Evolutionary conservation across 2,113 vertebrate genomes (phyloP).

Genomic region (Cryptotis parvus): DNA sequence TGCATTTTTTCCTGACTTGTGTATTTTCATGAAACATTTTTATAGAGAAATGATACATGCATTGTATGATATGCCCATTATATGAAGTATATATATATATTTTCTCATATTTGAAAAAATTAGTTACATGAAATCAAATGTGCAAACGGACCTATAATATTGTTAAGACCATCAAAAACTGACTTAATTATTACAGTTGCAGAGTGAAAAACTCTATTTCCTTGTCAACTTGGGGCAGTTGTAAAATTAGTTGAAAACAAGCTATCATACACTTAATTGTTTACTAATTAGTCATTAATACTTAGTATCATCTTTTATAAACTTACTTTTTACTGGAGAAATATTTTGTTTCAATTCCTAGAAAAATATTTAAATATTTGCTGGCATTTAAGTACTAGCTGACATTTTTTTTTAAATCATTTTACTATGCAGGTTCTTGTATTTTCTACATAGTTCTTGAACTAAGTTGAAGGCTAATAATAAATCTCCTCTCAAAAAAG

Average conservation of each 20-base stretch:
- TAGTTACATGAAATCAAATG: background rate
- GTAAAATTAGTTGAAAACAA: background rate
- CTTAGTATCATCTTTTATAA: background rate
- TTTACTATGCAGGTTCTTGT: background rate
- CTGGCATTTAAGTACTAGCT: background rate
- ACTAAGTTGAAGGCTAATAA: background rate
- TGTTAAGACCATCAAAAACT: background rate
- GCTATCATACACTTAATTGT: background rate
- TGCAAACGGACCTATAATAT: background rate
- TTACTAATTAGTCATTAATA: background rate
- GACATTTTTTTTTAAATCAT: background rate
- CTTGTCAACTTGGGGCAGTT: background rate
- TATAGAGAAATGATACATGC: background rate
- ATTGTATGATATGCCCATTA: background rate
- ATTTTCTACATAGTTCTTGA: constrained; percentile 19
- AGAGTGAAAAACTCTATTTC: background rate
- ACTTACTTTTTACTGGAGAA: constrained; percentile 26
- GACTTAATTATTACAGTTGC: background rate
- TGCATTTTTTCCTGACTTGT: constrained; percentile 6
- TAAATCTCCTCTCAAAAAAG: background rate
- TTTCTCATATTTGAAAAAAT: background rate
- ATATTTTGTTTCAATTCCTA: constrained; percentile 36
- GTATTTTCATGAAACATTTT: constrained; percentile 48
- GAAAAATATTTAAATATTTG: background rate
- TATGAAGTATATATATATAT: background rate